These are phyloP conservation scores for Agrotis ipsilon DNA, from an alignment of 2,888 invertebrate species.

Conservation along the genomic window DNA sequence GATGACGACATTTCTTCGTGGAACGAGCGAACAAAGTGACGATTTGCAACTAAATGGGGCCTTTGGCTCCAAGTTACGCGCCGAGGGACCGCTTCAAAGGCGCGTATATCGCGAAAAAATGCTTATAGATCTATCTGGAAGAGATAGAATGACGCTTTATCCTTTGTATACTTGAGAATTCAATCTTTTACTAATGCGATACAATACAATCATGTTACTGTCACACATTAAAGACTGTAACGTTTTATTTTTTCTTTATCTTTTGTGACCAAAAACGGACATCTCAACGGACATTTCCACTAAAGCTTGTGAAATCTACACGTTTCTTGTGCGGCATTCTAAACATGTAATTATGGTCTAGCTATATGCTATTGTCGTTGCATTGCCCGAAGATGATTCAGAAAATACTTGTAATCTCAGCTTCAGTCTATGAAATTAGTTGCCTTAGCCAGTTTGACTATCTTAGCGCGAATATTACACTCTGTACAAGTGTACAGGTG, in stretches of 20 bases:
- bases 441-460: no score
- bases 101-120: slow-evolving; percentile 32
- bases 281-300: neutral
- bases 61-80: slow-evolving; percentile 25
- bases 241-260: neutral
- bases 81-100: slow-evolving; percentile 26
- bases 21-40: slow-evolving; percentile 49
- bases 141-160: slow-evolving; percentile 7
- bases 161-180: neutral
- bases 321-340: neutral
- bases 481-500: no score
- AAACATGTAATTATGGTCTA: no score
- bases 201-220: neutral
- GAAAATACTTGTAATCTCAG: no score
- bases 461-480: no score
- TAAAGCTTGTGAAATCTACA: neutral
- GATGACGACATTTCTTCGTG: slow-evolving; percentile 35
- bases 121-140: slow-evolving; percentile 21
- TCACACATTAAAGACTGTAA: neutral
- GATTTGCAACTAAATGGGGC: slow-evolving; percentile 57
- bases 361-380: no score
- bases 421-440: no score
- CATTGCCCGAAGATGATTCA: no score
- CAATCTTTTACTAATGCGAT: slow-evolving; percentile 4
- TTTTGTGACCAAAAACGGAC: neutral